phyloP scores from a whole-genome alignment of 2,888 invertebrate genomes.

The Meteorus colon region DNA sequence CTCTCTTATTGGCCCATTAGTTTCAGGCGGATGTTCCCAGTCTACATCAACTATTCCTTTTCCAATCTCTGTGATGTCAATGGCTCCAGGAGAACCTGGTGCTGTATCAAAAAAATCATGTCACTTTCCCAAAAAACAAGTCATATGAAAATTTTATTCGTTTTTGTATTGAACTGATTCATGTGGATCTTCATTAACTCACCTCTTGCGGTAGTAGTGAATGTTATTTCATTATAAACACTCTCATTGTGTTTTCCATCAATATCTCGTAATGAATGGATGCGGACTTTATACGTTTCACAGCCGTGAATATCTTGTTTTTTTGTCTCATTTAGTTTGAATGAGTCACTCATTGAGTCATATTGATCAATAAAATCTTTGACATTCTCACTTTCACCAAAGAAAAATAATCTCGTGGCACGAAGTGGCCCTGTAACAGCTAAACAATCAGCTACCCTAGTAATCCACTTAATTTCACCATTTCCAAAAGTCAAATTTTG shows the following conservation, averaged over 20 bases:
- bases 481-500: slow-evolving; percentile 43
- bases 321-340: slow-evolving; percentile 25
- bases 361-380: slow-evolving; percentile 13
- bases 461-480: slow-evolving; percentile 51
- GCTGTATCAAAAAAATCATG: not conserved
- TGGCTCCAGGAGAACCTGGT: not conserved
- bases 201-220: slow-evolving; percentile 55
- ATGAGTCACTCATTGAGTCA: not conserved
- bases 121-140: too few species aligned
- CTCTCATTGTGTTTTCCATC: slow-evolving; percentile 18
- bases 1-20: slow-evolving; percentile 46
- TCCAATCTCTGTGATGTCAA: not conserved
- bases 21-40: slow-evolving; percentile 57
- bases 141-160: too few species aligned
- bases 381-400: slow-evolving; percentile 46
- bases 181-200: slow-evolving; percentile 2
- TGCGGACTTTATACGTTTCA: slow-evolving; percentile 50
- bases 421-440: slow-evolving; percentile 53
- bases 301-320: slow-evolving; percentile 30
- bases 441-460: slow-evolving; percentile 54
- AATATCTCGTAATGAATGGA: slow-evolving; percentile 48
- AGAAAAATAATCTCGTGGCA: slow-evolving; percentile 46
- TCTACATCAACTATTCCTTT: slow-evolving; percentile 44
- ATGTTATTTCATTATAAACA: slow-evolving; percentile 36
- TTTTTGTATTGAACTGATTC: too few species aligned